phyloP scores from a whole-genome alignment of 2,888 invertebrate species.

The Branchipolynoe longqiensis region DNA sequence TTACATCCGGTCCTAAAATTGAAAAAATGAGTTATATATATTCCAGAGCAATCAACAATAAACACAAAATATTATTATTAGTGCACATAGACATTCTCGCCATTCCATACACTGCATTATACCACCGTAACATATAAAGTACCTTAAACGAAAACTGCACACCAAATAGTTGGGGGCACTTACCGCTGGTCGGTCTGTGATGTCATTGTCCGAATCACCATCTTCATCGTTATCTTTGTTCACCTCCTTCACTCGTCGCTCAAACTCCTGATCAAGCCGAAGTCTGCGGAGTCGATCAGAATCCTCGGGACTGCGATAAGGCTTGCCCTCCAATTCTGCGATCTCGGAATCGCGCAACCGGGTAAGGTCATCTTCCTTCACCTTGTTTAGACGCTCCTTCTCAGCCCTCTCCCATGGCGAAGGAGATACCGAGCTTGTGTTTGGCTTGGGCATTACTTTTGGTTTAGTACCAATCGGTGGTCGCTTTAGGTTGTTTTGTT shows the following conservation, averaged over 20 bases:
- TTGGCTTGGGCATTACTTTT: slow-evolving; percentile 57
- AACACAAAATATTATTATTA: no score
- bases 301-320: slow-evolving; percentile 71
- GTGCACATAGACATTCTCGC: no score
- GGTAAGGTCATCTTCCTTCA: slow-evolving; percentile 64
- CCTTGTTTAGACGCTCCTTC: slow-evolving; percentile 63
- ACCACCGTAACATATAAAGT: no score
- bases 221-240: slow-evolving; percentile 87
- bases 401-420: slow-evolving; percentile 90
- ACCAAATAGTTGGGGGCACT: slow-evolving; percentile 63
- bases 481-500: not conserved
- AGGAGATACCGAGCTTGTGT: slow-evolving; percentile 60
- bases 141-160: no score
- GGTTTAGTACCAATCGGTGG: slow-evolving; percentile 66
- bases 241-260: slow-evolving; percentile 92
- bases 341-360: slow-evolving; percentile 66
- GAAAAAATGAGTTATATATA: no score
- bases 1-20: no score
- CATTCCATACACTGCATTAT: no score
- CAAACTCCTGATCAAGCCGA: slow-evolving; percentile 95
- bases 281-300: slow-evolving; percentile 83
- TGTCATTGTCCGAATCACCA: slow-evolving; percentile 81
- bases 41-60: no score
- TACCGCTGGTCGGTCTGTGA: slow-evolving; percentile 69
- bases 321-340: slow-evolving; percentile 87